Evolutionary conservation across 2,797 vertebrate species (phyloP).

Genomic region (Chelmon rostratus): DNA sequence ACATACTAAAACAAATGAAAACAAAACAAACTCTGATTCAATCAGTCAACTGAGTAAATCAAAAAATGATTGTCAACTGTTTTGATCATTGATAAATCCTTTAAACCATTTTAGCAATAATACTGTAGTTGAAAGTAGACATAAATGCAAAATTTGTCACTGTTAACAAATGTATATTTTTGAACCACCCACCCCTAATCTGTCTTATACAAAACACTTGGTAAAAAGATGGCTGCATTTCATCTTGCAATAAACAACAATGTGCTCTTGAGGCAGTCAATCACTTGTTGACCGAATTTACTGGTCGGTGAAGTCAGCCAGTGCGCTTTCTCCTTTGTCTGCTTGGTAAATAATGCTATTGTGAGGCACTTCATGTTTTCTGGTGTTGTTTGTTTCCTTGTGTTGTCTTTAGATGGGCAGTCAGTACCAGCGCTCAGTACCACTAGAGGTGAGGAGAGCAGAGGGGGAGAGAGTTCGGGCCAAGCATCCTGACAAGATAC

Average conservation of each 20-base stretch:
- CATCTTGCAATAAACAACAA: constrained; percentile 19
- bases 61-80: background rate
- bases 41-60: background rate
- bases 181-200: background rate
- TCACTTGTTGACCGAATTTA: constrained; percentile 43
- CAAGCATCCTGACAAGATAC: constrained; percentile 90
- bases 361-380: constrained; percentile 46
- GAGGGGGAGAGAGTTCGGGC: constrained; percentile 87
- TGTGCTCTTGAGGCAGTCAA: constrained; percentile 10
- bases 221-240: constrained; percentile 21
- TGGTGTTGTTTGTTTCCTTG: constrained; percentile 23
- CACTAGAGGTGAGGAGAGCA: constrained; percentile 86
- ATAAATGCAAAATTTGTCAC: background rate
- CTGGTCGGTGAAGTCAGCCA: constrained; percentile 52
- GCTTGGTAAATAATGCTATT: constrained; percentile 54
- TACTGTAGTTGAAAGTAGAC: background rate
- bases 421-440: constrained; percentile 86
- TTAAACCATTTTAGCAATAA: background rate
- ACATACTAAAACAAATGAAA: background rate
- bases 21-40: background rate
- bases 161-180: background rate
- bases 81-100: no score
- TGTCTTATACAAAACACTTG: background rate
- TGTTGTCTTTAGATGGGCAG: constrained; percentile 83
- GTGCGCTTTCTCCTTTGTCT: constrained; percentile 51